These are phyloP conservation scores for Subanguina moxae DNA, from an alignment of 1,140 invertebrate species.

Conservation along the genomic window DNA sequence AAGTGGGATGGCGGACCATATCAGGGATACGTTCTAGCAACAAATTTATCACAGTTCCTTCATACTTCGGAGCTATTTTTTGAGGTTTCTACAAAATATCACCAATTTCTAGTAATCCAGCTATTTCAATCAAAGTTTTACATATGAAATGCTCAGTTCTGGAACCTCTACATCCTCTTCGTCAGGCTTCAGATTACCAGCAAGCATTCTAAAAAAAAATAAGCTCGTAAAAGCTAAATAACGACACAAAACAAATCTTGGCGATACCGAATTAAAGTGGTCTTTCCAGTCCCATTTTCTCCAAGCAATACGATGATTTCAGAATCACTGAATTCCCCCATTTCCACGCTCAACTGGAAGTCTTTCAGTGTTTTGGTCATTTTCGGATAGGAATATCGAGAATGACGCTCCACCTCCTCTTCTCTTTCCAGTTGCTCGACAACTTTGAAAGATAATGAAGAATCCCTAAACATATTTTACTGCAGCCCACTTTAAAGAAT, in stretches of 20 bases:
- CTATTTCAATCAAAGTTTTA: no score
- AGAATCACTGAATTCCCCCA: conserved; percentile 96
- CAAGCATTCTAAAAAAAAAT: conserved; percentile 72
- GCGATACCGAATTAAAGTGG: conserved; percentile 78
- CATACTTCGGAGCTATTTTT: conserved; percentile 92
- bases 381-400: conserved; percentile 87
- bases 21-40: conserved; percentile 31
- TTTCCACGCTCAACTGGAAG: conserved; percentile 75
- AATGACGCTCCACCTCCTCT: conserved; percentile 85
- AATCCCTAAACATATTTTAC: conserved; percentile 46
- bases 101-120: no score
- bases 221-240: background rate
- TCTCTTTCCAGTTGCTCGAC: conserved; percentile 94
- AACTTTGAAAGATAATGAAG: conserved; percentile 73
- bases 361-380: conserved; percentile 66
- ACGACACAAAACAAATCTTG: background rate
- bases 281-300: conserved; percentile 99
- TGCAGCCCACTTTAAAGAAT: background rate
- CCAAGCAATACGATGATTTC: conserved; percentile 97
- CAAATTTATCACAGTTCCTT: conserved; percentile 22
- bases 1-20: conserved; percentile 70
- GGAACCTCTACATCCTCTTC: conserved; percentile 79
- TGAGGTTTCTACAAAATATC: conserved; percentile 90
- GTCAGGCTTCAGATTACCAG: conserved; percentile 87
- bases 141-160: conserved; percentile 80